A percentile compares a stretch with the other conserved stretches of the same genome.
These are phyloP conservation scores for Channallabes apus DNA, from an alignment of 2,797 vertebrate genomes.

Conservation along the genomic window DNA sequence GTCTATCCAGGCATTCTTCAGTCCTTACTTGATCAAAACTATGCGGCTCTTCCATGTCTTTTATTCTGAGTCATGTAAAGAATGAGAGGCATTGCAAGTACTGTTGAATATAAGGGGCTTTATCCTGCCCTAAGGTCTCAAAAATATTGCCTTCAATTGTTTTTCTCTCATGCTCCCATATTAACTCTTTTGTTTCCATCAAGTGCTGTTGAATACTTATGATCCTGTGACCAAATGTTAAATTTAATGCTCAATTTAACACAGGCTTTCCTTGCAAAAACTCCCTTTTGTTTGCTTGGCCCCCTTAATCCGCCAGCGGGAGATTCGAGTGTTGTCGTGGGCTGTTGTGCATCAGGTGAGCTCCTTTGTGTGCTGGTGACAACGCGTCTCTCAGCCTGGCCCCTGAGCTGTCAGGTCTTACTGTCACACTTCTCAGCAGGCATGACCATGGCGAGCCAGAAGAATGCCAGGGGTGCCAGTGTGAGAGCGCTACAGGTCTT, in stretches of 20 bases:
- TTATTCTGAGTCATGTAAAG: slow-evolving; percentile 38
- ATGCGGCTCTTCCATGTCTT: slow-evolving; percentile 35
- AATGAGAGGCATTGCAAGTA: slow-evolving; percentile 39
- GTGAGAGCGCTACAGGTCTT: slow-evolving; percentile 56
- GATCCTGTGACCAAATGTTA: slow-evolving; percentile 73
- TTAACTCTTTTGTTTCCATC: slow-evolving; percentile 61
- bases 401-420: slow-evolving; percentile 75
- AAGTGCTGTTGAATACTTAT: slow-evolving; percentile 69
- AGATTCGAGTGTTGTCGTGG: slow-evolving; percentile 65
- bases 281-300: slow-evolving; percentile 65
- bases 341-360: slow-evolving; percentile 61
- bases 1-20: slow-evolving; percentile 37
- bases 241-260: slow-evolving; percentile 82
- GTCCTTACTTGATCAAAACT: slow-evolving; percentile 50
- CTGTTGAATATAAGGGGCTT: slow-evolving; percentile 36
- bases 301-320: slow-evolving; percentile 68
- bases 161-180: slow-evolving; percentile 36
- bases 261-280: slow-evolving; percentile 70
- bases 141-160: slow-evolving; percentile 43
- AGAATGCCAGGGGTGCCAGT: slow-evolving; percentile 73
- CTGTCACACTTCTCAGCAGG: slow-evolving; percentile 78
- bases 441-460: slow-evolving; percentile 66
- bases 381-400: slow-evolving; percentile 73
- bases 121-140: slow-evolving; percentile 40
- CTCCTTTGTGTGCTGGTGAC: slow-evolving; percentile 72